Percentiles rank a stretch among this genome's conserved stretches.
Conservation (phyloP, 2,888 invertebrate species). For the Podabrus alpinus region DNA sequence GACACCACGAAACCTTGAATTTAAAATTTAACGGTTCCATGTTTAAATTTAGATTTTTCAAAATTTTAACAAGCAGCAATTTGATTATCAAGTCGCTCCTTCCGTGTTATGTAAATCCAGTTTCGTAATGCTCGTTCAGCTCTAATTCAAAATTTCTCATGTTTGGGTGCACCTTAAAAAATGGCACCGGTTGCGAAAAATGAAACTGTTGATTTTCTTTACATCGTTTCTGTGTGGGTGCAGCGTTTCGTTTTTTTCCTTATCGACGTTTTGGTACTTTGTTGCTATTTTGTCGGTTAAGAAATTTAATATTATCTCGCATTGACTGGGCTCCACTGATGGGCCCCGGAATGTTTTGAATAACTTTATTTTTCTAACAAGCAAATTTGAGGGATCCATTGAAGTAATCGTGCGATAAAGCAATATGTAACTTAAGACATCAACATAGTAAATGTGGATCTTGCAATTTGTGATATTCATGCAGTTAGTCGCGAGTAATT, state of each 20-base stretch:
- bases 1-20: background rate
- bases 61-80: background rate
- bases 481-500: background rate
- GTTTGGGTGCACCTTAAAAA: conserved; percentile 17
- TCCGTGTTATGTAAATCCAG: conserved; percentile 37
- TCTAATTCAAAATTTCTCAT: conserved; percentile 37
- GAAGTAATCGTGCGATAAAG: background rate
- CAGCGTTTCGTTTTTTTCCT: background rate
- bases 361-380: background rate
- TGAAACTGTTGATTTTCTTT: background rate
- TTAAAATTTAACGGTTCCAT: background rate
- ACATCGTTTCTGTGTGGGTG: background rate
- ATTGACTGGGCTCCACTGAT: too few species aligned
- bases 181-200: background rate
- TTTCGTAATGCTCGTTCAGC: conserved; percentile 41
- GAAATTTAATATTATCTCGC: background rate
- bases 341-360: background rate
- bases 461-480: background rate
- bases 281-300: background rate
- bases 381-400: background rate
- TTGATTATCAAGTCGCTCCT: conserved; percentile 24
- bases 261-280: background rate
- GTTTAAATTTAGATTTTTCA: background rate
- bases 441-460: background rate
- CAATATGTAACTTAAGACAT: background rate